Percentiles rank a stretch among this genome's conserved stretches.
Conservation (phyloP, 2,113 vertebrate species). For the Cochlearius cochlearius region DNA sequence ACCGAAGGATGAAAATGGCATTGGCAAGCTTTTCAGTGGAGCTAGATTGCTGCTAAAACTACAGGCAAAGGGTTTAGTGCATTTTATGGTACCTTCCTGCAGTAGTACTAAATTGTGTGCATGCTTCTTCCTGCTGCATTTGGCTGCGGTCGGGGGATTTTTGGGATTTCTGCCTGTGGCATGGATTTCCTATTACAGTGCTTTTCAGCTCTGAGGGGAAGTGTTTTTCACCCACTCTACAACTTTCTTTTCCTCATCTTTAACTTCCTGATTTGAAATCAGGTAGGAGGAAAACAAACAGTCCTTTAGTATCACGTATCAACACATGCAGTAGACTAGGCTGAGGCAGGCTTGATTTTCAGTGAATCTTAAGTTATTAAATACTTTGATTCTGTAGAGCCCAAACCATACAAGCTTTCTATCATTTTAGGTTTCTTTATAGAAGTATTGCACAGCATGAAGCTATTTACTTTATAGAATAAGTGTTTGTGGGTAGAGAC, state of each 20-base stretch:
- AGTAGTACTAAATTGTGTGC: background rate
- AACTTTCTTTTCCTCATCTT: background rate
- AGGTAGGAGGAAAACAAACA: background rate
- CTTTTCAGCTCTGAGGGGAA: background rate
- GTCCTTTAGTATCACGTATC: background rate
- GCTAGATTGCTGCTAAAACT: background rate
- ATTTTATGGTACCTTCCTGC: background rate
- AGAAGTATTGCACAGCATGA: background rate
- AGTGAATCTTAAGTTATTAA: background rate
- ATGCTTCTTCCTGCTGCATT: background rate
- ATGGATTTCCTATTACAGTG: background rate
- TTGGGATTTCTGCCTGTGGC: background rate
- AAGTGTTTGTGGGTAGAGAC: background rate
- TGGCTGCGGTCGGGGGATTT: accelerated
- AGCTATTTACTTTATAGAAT: background rate
- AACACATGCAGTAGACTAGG: background rate
- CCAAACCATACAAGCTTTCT: background rate
- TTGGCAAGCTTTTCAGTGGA: background rate
- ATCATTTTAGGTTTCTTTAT: background rate
- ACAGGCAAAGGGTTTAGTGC: background rate
- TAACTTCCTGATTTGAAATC: background rate
- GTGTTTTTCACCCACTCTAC: background rate
- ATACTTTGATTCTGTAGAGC: background rate
- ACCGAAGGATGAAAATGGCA: background rate
- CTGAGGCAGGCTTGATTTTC: background rate